Conservation (phyloP, 2,113 vertebrate species). For the Nycticryphes semicollaris region DNA sequence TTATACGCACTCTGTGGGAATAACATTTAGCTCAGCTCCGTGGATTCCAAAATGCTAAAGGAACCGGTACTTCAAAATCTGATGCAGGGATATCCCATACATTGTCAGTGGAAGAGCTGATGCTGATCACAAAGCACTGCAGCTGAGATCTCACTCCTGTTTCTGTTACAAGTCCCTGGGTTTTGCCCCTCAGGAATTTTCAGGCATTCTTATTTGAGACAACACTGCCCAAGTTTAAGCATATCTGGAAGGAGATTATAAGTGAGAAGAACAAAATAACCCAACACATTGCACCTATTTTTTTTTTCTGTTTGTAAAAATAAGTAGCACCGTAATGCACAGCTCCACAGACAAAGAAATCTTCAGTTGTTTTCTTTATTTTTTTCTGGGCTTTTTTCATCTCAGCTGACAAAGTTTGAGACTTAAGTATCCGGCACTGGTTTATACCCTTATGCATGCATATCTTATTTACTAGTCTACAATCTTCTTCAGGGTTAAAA, state of each 20-base stretch:
- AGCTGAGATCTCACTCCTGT: background rate
- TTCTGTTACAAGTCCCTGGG: background rate
- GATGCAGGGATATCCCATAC: rapidly evolving
- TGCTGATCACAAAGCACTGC: background rate
- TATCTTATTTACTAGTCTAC: background rate
- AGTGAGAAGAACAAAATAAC: background rate
- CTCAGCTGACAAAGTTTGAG: background rate
- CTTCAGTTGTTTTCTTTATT: background rate
- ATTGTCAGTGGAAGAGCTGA: background rate
- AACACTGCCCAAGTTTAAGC: background rate
- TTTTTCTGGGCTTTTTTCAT: background rate
- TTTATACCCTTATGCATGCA: background rate
- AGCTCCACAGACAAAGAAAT: background rate
- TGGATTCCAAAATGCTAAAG: background rate
- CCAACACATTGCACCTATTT: background rate
- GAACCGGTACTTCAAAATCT: background rate
- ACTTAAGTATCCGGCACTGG: rapidly evolving
- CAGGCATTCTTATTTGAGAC: background rate
- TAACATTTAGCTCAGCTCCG: background rate
- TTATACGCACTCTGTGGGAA: background rate
- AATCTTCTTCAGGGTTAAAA: background rate
- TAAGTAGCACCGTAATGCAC: background rate
- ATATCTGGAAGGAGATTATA: background rate
- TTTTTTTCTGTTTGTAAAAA: background rate
- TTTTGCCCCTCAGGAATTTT: background rate